Percentiles rank a stretch among this genome's conserved stretches.
phyloP scores from a whole-genome alignment of 2,113 vertebrate genomes.

The Xiphorhynchus elegans region DNA sequence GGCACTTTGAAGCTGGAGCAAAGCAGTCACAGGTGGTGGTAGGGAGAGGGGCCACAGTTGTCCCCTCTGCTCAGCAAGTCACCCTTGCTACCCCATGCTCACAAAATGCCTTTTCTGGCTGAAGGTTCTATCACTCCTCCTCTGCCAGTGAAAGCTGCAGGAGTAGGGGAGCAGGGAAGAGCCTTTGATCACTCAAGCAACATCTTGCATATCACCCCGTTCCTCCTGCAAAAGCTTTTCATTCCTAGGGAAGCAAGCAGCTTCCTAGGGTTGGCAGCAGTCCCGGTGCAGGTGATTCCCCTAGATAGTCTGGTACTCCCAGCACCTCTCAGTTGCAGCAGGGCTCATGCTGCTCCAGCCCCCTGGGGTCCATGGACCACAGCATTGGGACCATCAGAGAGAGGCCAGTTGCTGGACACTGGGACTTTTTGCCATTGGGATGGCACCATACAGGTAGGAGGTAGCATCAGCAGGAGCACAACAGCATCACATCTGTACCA shows the following conservation, averaged over 20 bases:
- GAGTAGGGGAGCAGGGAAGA: background rate
- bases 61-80: background rate
- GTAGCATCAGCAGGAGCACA: background rate
- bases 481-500: background rate
- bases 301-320: background rate
- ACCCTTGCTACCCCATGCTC: background rate
- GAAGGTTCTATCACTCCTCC: background rate
- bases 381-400: background rate
- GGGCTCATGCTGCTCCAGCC: fast-evolving
- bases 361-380: background rate
- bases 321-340: background rate
- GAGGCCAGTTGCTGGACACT: background rate
- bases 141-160: background rate
- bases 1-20: fast-evolving
- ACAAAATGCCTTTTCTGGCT: background rate
- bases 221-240: background rate
- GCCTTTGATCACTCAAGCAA: background rate
- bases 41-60: background rate
- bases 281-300: background rate
- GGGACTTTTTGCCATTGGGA: background rate
- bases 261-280: background rate
- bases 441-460: fast-evolving
- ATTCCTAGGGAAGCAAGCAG: background rate
- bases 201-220: fast-evolving
- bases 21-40: background rate